Percentiles rank a stretch among this genome's conserved stretches.
phyloP scores from a whole-genome alignment of 2,888 invertebrate species.

The Venusia cambrica region DNA sequence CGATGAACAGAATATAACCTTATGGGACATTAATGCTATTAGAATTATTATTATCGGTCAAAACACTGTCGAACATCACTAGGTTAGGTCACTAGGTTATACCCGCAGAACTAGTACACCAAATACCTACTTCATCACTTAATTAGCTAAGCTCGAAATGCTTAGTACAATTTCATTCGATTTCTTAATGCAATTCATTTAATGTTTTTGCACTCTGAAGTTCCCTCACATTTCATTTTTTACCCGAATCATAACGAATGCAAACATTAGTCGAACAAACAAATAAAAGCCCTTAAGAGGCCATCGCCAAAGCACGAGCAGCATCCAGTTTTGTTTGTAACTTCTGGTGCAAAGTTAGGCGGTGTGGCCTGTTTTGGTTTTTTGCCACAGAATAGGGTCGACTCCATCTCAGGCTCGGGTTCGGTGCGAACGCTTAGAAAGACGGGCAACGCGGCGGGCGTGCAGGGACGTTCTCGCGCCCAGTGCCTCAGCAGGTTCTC shows the following conservation, averaged over 20 bases:
- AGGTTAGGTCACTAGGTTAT: no score
- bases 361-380: constrained; percentile 62
- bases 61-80: no score
- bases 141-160: no score
- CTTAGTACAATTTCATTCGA: no score
- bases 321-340: constrained; percentile 60
- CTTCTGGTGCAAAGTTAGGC: constrained; percentile 65
- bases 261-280: constrained; percentile 68
- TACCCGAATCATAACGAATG: constrained; percentile 3
- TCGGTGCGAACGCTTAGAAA: constrained; percentile 66
- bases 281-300: constrained; percentile 72
- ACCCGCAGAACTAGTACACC: no score
- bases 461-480: constrained; percentile 63
- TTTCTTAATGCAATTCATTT: no score
- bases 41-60: no score
- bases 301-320: constrained; percentile 76
- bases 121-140: no score
- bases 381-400: constrained; percentile 59
- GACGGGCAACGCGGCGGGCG: constrained; percentile 67
- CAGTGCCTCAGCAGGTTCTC: constrained; percentile 66
- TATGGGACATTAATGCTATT: no score
- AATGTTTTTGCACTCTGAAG: not conserved
- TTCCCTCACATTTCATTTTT: constrained; percentile 4
- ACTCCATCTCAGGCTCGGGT: constrained; percentile 57
- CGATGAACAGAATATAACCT: no score